phyloP scores from a whole-genome alignment of 1,140 invertebrate species.

The Apis laboriosa region DNA sequence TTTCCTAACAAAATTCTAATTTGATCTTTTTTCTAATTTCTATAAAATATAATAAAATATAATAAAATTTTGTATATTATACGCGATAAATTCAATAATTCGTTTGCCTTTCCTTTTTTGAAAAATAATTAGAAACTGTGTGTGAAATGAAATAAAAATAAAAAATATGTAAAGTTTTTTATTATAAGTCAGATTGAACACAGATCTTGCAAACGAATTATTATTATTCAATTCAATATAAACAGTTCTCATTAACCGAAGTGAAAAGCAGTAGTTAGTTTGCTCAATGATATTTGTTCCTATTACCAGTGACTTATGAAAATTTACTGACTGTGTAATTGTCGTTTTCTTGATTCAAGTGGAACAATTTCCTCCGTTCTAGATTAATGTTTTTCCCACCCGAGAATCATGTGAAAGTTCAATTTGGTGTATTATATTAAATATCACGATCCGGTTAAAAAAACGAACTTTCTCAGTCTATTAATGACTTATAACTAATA shows the following conservation, averaged over 20 bases:
- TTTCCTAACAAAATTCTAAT: too few species aligned
- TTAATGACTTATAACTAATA: neutral
- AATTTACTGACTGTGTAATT: slow-evolving; percentile 11
- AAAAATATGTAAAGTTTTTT: too few species aligned
- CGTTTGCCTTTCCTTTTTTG: too few species aligned
- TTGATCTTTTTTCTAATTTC: too few species aligned
- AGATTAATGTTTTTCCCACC: neutral
- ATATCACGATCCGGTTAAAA: neutral
- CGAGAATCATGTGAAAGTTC: slow-evolving; percentile 15
- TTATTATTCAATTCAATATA: too few species aligned
- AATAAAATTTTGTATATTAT: too few species aligned
- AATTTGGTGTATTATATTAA: neutral
- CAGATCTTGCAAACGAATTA: too few species aligned
- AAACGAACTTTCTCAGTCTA: neutral
- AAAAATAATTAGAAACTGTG: too few species aligned
- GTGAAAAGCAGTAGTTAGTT: neutral
- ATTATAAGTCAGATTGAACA: too few species aligned
- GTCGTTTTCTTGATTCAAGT: neutral
- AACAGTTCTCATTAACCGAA: neutral
- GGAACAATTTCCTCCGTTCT: slow-evolving; percentile 23
- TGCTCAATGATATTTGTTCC: neutral
- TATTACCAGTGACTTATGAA: neutral
- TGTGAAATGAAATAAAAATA: too few species aligned
- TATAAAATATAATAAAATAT: too few species aligned
- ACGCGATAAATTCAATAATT: too few species aligned